Percentiles rank a stretch among this genome's conserved stretches.
Conservation (phyloP, 2,113 vertebrate species). For the Platysternon megacephalum region DNA sequence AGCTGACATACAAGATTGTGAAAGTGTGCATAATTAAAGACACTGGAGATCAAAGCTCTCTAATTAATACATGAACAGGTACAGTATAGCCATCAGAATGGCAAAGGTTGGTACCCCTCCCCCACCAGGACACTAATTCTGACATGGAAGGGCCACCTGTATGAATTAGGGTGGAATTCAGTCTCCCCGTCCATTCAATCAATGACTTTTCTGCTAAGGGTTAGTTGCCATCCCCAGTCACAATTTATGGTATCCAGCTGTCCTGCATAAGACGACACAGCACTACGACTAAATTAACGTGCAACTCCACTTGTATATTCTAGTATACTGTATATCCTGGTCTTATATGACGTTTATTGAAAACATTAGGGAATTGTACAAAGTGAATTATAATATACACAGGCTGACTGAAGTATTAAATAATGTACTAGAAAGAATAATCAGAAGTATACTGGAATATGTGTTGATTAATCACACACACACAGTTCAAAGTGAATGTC, state of each 20-base stretch:
- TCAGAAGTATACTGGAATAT: not conserved
- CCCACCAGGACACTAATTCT: not conserved
- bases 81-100: not conserved
- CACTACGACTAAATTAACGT: no score
- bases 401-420: not conserved
- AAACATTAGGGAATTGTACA: no score
- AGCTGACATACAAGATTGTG: accelerated
- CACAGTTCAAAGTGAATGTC: not conserved
- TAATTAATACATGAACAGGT: not conserved
- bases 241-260: no score
- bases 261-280: no score
- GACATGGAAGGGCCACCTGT: not conserved
- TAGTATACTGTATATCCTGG: no score
- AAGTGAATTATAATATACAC: not conserved
- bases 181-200: not conserved
- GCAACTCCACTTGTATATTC: no score
- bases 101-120: not conserved
- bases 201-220: not conserved
- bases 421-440: not conserved
- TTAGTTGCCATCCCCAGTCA: not conserved
- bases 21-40: not conserved
- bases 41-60: not conserved
- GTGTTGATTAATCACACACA: not conserved
- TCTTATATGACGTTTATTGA: no score
- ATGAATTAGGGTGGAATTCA: not conserved